A percentile compares a stretch with the other conserved stretches of the same genome.
Evolutionary conservation across 2,113 vertebrate species (phyloP).

Genomic region (Potamarius usumacintae): DNA sequence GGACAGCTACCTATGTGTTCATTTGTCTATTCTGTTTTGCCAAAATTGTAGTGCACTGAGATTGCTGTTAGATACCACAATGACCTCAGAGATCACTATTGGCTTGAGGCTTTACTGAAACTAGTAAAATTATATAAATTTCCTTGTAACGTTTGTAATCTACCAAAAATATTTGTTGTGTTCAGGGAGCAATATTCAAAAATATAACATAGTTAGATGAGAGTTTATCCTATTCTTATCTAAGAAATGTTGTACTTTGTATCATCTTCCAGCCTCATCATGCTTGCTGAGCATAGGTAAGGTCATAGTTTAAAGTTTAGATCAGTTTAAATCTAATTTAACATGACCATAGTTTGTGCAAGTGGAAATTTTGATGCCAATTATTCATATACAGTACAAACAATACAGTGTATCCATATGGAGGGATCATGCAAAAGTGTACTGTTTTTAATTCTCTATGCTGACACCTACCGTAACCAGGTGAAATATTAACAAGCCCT

Average conservation of each 20-base stretch:
- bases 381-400: neutral
- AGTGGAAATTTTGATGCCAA: neutral
- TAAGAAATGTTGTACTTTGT: conserved; percentile 48
- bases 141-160: neutral
- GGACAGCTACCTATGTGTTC: conserved; percentile 43
- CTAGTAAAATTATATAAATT: neutral
- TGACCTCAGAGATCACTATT: neutral
- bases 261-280: conserved; percentile 43
- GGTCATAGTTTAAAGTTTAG: conserved; percentile 11
- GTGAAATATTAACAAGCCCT: conserved; percentile 20
- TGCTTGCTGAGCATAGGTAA: conserved; percentile 13
- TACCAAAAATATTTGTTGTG: neutral
- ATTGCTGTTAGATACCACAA: neutral
- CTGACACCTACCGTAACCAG: conserved; percentile 2
- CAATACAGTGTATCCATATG: neutral
- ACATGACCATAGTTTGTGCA: neutral
- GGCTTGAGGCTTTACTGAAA: neutral
- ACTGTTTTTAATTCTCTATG: neutral
- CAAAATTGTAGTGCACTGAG: conserved; percentile 50
- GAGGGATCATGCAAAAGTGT: neutral
- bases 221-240: conserved; percentile 38
- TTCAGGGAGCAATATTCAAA: neutral
- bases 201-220: conserved; percentile 6
- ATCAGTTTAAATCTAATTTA: neutral
- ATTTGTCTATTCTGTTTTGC: conserved; percentile 64